Evolutionary conservation across 2,888 invertebrate genomes (phyloP).

Genomic region (Oithona nana): DNA sequence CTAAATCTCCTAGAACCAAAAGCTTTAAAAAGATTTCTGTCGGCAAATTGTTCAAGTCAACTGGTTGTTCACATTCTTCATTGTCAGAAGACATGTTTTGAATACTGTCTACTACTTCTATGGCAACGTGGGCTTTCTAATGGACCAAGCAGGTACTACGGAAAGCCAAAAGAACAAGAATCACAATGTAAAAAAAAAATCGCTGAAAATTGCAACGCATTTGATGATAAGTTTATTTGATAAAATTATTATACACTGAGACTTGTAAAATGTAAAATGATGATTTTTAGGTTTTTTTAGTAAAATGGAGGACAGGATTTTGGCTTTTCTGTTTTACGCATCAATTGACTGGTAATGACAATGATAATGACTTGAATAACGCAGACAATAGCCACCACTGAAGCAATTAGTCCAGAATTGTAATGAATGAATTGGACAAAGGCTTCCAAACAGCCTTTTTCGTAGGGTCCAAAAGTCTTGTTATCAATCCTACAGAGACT

Average conservation of each 20-base stretch:
- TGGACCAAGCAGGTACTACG: too few species aligned
- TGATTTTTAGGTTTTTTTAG: too few species aligned
- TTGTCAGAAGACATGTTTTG: background rate
- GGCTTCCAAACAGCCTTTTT: background rate
- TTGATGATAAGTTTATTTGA: too few species aligned
- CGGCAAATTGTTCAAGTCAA: background rate
- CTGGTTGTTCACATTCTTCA: background rate
- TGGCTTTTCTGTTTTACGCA: background rate
- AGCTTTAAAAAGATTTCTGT: conserved; percentile 11
- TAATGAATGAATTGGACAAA: background rate
- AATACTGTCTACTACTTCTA: too few species aligned
- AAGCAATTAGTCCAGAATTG: background rate
- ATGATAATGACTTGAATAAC: background rate
- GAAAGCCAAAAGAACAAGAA: too few species aligned
- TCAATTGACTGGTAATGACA: background rate
- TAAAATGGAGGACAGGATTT: background rate
- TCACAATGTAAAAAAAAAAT: too few species aligned
- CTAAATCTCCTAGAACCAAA: conserved; percentile 6
- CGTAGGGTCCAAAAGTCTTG: background rate
- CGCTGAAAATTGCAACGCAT: too few species aligned
- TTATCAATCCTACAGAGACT: background rate
- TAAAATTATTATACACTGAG: too few species aligned
- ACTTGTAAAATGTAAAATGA: too few species aligned
- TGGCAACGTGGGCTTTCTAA: too few species aligned
- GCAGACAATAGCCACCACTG: background rate